A percentile compares a stretch with the other conserved stretches of the same genome.
phyloP scores from a whole-genome alignment of 2,888 invertebrate genomes.

The Trypoxylon attenuatum region DNA sequence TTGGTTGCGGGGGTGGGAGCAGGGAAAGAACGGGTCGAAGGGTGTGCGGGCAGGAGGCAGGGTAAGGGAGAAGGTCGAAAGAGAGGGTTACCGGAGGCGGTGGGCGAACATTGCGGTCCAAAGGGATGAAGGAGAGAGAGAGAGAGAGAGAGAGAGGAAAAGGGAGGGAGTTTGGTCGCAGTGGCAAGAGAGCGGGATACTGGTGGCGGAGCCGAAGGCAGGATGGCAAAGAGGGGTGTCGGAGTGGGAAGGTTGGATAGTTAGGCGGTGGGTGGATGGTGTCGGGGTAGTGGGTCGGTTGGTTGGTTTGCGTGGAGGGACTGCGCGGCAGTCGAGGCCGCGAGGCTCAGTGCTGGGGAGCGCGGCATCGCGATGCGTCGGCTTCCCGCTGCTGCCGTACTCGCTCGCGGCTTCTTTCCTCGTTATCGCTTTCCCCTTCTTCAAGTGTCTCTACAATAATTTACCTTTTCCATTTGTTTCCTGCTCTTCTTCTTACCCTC shows the following conservation, averaged over 20 bases:
- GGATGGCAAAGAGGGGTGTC: constrained; percentile 38
- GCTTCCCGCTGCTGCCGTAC: constrained; percentile 64
- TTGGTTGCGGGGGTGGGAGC: constrained; percentile 16
- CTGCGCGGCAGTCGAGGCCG: constrained; percentile 74
- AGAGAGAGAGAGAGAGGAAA: constrained; percentile 34
- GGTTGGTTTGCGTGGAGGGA: constrained; percentile 72
- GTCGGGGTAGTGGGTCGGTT: constrained; percentile 61
- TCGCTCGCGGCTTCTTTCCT: constrained; percentile 54
- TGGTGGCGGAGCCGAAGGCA: constrained; percentile 57
- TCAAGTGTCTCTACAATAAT: constrained; percentile 25
- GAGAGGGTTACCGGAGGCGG: constrained; percentile 47
- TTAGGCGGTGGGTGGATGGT: constrained; percentile 53
- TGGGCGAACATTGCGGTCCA: constrained; percentile 65
- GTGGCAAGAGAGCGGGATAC: constrained; percentile 15
- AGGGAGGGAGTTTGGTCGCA: constrained; percentile 14
- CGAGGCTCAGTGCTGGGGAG: constrained; percentile 74
- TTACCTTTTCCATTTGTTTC: not conserved
- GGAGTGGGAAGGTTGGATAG: constrained; percentile 33
- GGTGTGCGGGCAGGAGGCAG: not conserved
- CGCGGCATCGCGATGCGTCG: constrained; percentile 72
- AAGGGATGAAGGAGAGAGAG: constrained; percentile 58
- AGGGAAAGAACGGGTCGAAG: constrained; percentile 18
- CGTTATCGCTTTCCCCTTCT: constrained; percentile 29
- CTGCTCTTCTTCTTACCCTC: not conserved
- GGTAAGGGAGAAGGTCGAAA: constrained; percentile 13